phyloP scores from a whole-genome alignment of 2,113 vertebrate genomes.

The Trochalopteron elliotii region DNA sequence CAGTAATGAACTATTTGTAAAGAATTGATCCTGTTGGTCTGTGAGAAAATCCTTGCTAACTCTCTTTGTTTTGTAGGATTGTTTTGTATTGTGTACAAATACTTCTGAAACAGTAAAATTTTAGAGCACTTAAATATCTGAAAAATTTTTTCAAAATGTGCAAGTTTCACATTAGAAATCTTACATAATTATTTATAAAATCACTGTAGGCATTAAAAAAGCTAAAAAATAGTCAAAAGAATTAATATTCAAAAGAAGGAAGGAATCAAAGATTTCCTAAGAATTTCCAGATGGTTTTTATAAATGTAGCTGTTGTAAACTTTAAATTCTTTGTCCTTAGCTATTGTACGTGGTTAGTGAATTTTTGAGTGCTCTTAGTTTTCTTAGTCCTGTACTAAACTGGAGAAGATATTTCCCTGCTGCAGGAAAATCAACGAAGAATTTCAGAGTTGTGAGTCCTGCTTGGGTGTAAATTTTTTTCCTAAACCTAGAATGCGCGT shows the following conservation, averaged over 20 bases:
- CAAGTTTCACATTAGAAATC: neutral
- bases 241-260: neutral
- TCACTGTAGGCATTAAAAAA: neutral
- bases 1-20: neutral
- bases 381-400: neutral
- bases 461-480: neutral
- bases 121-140: neutral
- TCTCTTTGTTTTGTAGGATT: neutral
- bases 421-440: neutral
- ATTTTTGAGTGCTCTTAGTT: neutral
- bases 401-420: neutral
- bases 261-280: neutral
- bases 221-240: neutral
- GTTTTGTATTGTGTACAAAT: slow-evolving; percentile 1
- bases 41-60: neutral
- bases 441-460: neutral
- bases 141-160: neutral
- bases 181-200: neutral
- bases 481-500: neutral
- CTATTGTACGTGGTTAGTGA: neutral
- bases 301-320: neutral
- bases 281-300: neutral
- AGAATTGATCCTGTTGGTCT: neutral
- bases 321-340: neutral
- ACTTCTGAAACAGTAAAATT: neutral